Conservation (phyloP, 2,888 invertebrate species). For the Ceriagrion tenellum region DNA sequence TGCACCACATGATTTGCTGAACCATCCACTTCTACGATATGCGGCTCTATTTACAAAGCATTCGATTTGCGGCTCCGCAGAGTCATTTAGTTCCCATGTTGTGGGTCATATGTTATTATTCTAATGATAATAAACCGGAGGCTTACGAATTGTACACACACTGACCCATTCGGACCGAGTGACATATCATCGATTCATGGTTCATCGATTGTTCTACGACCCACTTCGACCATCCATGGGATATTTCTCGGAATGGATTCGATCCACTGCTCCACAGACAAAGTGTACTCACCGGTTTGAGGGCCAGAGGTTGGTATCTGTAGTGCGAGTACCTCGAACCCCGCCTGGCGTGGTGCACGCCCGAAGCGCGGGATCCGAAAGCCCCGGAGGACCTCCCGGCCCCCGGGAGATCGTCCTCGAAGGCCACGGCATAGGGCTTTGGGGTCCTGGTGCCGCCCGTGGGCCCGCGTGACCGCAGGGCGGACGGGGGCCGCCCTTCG, state of each 20-base stretch:
- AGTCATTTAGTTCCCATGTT: no score
- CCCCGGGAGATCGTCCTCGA: constrained; percentile 34
- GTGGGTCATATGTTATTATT: no score
- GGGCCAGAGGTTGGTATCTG: constrained; percentile 54
- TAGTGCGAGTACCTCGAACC: constrained; percentile 58
- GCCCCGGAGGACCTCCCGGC: neutral
- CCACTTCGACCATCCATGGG: neutral
- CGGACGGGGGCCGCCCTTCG: constrained; percentile 8
- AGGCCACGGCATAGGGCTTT: constrained; percentile 47
- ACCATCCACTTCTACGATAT: no score
- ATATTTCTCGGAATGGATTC: neutral
- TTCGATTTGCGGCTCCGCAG: no score
- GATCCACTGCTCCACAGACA: neutral
- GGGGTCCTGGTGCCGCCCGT: constrained; percentile 3
- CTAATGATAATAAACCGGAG: no score
- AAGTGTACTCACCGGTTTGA: constrained; percentile 53
- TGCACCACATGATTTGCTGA: no score
- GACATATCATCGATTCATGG: neutral
- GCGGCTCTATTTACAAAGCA: no score
- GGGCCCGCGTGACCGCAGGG: constrained; percentile 37
- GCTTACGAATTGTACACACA: no score
- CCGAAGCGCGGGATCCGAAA: constrained; percentile 33
- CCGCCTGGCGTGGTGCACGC: constrained; percentile 44
- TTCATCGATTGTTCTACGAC: neutral
- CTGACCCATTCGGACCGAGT: no score